Conservation (phyloP, 2,113 vertebrate genomes). For the Antechinus stuartii region DNA sequence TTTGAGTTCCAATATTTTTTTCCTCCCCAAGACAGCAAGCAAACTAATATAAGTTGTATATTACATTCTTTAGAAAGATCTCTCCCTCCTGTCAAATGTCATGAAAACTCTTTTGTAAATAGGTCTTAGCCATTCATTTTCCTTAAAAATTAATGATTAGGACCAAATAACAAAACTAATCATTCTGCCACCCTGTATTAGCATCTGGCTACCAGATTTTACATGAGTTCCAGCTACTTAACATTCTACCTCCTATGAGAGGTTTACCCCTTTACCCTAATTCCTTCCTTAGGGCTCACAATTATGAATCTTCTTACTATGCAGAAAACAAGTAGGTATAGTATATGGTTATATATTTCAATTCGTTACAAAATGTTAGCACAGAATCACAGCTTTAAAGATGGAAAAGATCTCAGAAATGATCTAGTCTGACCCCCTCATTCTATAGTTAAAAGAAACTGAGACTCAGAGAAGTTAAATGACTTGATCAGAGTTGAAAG, state of each 20-base stretch:
- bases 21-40: no score
- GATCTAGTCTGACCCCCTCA: not conserved
- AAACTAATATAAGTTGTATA: no score
- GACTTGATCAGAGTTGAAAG: not conserved
- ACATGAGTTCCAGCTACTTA: fast-evolving
- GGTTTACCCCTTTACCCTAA: not conserved
- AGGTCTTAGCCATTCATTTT: not conserved
- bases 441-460: not conserved
- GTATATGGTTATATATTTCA: not conserved
- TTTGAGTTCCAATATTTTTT: no score
- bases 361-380: not conserved
- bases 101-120: not conserved
- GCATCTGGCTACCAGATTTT: not conserved
- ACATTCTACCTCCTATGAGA: not conserved
- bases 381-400: not conserved
- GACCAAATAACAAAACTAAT: not conserved
- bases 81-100: not conserved
- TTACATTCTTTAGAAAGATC: not conserved
- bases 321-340: not conserved
- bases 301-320: not conserved
- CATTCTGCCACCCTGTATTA: no score
- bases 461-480: not conserved
- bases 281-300: not conserved
- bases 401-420: not conserved
- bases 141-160: not conserved